Conservation (phyloP, 2,797 vertebrate genomes). For the Tiaroga cobitis region DNA sequence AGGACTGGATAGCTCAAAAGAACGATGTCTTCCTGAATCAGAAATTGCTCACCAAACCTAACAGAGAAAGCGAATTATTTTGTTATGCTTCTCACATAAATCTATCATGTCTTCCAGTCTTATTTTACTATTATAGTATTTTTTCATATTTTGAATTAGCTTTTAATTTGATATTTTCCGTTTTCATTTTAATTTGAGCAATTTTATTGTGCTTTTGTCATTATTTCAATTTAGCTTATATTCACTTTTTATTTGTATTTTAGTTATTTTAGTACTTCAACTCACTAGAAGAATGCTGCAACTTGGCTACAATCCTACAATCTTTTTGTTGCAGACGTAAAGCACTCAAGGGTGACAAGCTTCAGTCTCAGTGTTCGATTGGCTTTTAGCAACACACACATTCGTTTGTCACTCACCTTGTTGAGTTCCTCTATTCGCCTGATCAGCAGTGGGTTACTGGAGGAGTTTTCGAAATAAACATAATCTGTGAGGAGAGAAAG, state of each 20-base stretch:
- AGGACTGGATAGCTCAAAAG: background rate
- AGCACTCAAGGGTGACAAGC: background rate
- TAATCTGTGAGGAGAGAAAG: conserved; percentile 76
- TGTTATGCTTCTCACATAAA: background rate
- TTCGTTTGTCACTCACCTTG: conserved; percentile 78
- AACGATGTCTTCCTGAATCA: background rate
- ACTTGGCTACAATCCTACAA: background rate
- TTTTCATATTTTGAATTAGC: background rate
- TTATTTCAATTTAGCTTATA: background rate
- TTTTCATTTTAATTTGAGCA: background rate
- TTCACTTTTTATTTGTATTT: background rate
- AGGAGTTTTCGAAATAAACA: conserved; percentile 87
- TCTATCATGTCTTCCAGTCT: background rate
- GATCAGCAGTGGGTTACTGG: conserved; percentile 86
- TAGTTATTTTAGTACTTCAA: background rate
- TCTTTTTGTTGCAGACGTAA: background rate
- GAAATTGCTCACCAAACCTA: background rate
- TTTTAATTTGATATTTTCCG: background rate
- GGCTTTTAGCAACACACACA: conserved; percentile 50
- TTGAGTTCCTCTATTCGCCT: conserved; percentile 86
- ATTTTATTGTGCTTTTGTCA: too few relatives aligned
- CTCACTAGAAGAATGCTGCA: background rate
- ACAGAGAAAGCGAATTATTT: background rate
- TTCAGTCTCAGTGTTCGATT: background rate
- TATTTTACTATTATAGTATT: background rate